Percentiles rank a stretch among this genome's conserved stretches.
phyloP scores from a whole-genome alignment of 1,140 invertebrate genomes.

The Drosophila neocordata region DNA sequence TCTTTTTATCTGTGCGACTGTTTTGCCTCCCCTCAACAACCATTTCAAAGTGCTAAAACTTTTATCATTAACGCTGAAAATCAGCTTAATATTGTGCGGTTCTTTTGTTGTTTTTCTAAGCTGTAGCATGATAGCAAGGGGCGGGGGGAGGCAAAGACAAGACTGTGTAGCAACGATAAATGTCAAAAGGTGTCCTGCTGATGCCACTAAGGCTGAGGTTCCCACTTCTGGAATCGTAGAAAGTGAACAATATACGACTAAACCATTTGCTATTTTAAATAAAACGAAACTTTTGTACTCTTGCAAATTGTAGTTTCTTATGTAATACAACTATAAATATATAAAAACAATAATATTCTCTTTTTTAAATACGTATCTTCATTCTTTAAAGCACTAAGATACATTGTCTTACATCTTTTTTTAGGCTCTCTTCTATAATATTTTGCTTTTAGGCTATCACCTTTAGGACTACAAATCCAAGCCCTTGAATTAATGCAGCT shows the following conservation, averaged over 20 bases:
- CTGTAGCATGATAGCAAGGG: too few species aligned
- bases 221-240: neutral
- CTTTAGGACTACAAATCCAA: neutral
- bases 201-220: neutral
- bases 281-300: neutral
- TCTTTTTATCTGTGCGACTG: neutral
- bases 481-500: neutral
- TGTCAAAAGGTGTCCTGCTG: constrained; percentile 67
- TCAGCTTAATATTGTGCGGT: constrained; percentile 67
- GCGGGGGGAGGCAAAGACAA: neutral
- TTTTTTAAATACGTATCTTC: too few species aligned
- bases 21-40: neutral
- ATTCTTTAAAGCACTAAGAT: too few species aligned
- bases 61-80: constrained; percentile 74
- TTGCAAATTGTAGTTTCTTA: neutral
- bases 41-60: constrained; percentile 50
- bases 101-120: constrained; percentile 2
- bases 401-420: too few species aligned
- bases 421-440: too few species aligned
- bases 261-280: too few species aligned
- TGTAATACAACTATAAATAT: too few species aligned
- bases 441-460: neutral
- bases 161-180: constrained; percentile 44
- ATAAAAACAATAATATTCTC: too few species aligned
- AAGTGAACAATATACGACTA: too few species aligned